These are phyloP conservation scores for Pantherophis guttatus DNA, from an alignment of 2,113 vertebrate genomes.

Conservation along the genomic window DNA sequence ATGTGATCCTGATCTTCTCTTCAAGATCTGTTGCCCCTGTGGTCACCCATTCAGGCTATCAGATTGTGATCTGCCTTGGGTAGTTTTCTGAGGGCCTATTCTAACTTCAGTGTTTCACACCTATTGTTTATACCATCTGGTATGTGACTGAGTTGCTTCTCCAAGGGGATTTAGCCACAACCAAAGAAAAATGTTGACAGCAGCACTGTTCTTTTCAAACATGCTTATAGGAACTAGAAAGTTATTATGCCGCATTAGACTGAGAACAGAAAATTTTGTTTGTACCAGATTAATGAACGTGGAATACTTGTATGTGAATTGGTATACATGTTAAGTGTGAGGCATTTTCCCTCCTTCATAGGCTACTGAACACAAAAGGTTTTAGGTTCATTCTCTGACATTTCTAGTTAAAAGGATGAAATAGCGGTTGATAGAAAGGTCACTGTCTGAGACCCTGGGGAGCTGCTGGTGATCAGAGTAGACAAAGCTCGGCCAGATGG, in stretches of 20 bases:
- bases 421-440: background rate
- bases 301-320: background rate
- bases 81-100: conserved; percentile 6
- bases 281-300: background rate
- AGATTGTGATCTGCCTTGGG: background rate
- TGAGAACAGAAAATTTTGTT: background rate
- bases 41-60: background rate
- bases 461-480: background rate
- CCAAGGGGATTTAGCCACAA: background rate
- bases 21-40: background rate
- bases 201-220: background rate
- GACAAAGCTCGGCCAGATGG: background rate
- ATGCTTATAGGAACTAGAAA: background rate
- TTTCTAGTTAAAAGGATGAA: background rate
- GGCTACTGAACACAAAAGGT: background rate
- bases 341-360: background rate
- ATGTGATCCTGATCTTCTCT: background rate
- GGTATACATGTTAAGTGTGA: background rate
- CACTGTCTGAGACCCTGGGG: background rate
- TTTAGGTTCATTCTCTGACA: background rate
- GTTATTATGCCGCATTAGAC: background rate
- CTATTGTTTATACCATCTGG: conserved; percentile 13
- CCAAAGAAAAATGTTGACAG: background rate
- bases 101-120: background rate
- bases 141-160: background rate